Conservation (phyloP, 2,888 invertebrate species). For the Mesorhabditis spiculigera region DNA sequence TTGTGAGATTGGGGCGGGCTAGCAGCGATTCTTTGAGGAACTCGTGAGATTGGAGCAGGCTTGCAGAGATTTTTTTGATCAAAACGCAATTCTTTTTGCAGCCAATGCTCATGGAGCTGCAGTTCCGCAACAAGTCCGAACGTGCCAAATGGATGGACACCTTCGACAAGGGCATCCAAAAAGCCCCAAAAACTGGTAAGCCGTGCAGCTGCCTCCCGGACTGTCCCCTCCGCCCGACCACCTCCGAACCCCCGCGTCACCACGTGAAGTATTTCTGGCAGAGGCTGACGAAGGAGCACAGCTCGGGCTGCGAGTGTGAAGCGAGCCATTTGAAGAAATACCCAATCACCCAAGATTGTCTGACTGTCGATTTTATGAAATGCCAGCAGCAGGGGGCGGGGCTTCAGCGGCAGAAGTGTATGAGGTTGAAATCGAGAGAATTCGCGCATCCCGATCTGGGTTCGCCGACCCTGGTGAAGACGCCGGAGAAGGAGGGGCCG, state of each 20-base stretch:
- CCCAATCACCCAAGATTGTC: not conserved
- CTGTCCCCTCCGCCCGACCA: not conserved
- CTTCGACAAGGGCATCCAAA: constrained; percentile 27
- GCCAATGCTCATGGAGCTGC: constrained; percentile 31
- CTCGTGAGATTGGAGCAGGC: no score
- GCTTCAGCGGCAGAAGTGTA: not conserved
- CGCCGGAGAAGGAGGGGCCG: not conserved
- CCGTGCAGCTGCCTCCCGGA: not conserved
- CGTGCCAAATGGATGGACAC: constrained; percentile 33
- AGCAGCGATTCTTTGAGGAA: no score
- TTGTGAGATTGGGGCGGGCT: no score
- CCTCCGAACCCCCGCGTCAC: not conserved
- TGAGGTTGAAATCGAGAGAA: not conserved
- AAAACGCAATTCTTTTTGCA: no score
- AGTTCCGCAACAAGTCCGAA: constrained; percentile 29
- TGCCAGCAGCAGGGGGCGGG: not conserved
- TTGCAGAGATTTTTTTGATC: no score
- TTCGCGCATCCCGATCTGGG: not conserved
- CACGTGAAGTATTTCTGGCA: not conserved
- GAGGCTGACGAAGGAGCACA: not conserved
- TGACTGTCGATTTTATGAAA: not conserved
- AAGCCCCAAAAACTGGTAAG: constrained; percentile 17
- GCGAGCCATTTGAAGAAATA: not conserved
- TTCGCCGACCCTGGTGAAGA: constrained; percentile 1
- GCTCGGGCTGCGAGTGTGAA: not conserved